Base-by-base conservation (phyloP, 2,888 invertebrate genomes). In the Neuroscelio doddi region DNA sequence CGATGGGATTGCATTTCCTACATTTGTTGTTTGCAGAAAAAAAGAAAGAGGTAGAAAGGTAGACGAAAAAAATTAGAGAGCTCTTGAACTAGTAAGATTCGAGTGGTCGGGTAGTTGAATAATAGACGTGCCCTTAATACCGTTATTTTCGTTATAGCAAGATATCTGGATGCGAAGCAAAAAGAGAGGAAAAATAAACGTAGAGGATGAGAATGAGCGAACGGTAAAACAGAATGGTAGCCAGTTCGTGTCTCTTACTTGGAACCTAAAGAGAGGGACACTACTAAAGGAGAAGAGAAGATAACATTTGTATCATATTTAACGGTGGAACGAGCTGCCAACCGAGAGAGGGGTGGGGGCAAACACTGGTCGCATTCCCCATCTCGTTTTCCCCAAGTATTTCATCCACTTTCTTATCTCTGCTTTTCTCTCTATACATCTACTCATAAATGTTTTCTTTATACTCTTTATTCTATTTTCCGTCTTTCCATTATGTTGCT, bases 231-330 rank as follows among this genome's bases (percentile, higher is more conserved):
- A 34, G 10, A 24, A n/a, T n/a, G n/a, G n/a, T n/a, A n/a, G n/a
- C n/a, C n/a, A n/a, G n/a, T n/a, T n/a, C n/a, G n/a, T n/a, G n/a
- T n/a, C n/a, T n/a, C n/a, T n/a, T n/a, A n/a, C n/a, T n/a, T n/a
- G 9, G 46, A 56, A 32, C 42, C 45, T 52, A 36, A 47, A 36
- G n/a, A n/a, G 30, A 30, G 61, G 68, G 71, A 72, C 69, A 71
- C 72, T 74, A n/a, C n/a, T n/a, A n/a, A n/a, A n/a, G 75, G 73
- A 76, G 80, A 77, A 77, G 79, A 76, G 76, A 78, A 76, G 81
- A 81, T 81, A 81, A 81, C 81, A 81, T 81, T 81, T 81, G 81
- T 81, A 81, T 81, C 79, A 79, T 80, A 80, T 80, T 80, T 80
- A 81, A 81, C 80, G 81, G 74, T 78, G 77, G 79, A 80, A 76